Evolutionary conservation across 2,113 vertebrate species (phyloP), one percentile per base, ranked within the genome.

Genomic region (Gasterosteus aculeatus): DNA sequence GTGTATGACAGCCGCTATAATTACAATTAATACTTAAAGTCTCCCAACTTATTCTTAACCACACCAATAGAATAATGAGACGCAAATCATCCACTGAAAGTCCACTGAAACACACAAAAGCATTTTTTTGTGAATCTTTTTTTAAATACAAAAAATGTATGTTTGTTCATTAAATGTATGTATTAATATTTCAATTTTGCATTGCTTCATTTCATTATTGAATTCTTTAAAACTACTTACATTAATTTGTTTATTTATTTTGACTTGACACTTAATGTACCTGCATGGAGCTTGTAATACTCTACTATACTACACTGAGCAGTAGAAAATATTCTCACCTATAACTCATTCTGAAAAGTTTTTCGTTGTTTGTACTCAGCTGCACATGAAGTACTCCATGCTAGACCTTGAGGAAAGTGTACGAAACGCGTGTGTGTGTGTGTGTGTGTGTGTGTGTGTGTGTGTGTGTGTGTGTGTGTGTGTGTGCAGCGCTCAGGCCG

Each of bases 361-460:
- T 67, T 29, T 26, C 26, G 46, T 22, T 18, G 15, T 33, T 3
- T 70, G 10, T 10, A 59, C 10, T 58, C 2, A 12, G 68, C n/a
- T 58, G 39, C 15, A 58, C 67, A 33, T 16, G 44, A 59, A 49
- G 12, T 39, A 38, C 33, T 29, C 51, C 60, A 10, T 19, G 31
- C 18, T 14, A 42, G 58, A 72, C 69, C 41, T 70, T 59, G 39
- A 54, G 54, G 42, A 59, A 44, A 41, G 69, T 60, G 29, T 35
- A 8, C 14, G 53, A 19, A 19, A 29, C 10, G 33, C 61, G 35
- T 54, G 15, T 66, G 44, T 49, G 44, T 49, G 51, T 67, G 62
- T 69, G 42, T 58, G 59, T 47, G 39, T 56, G 18, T 68, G 58
- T 51, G 79, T 71, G 73, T 61, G 73, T 76, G 73, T 44, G 73